Evolutionary conservation across 2,888 invertebrate genomes (phyloP).

Genomic region (Drosophila mimica): DNA sequence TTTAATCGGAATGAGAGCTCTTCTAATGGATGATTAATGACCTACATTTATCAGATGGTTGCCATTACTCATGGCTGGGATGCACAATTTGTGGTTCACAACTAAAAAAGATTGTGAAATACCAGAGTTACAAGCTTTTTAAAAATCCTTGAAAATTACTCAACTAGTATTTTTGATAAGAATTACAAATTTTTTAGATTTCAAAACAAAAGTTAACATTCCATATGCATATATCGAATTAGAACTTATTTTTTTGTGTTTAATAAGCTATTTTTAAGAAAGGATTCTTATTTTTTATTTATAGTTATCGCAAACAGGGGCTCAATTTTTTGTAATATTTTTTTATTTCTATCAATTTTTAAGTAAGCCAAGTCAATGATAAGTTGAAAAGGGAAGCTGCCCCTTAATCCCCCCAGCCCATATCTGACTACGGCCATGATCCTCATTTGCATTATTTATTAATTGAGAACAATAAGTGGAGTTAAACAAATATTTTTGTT

Average conservation of each 20-base stretch:
- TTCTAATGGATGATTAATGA: constrained; percentile 25
- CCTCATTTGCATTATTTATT: background rate
- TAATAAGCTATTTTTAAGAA: background rate
- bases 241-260: background rate
- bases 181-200: too few species aligned
- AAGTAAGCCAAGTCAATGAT: background rate
- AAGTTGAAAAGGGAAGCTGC: background rate
- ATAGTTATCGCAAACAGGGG: background rate
- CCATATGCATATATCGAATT: background rate
- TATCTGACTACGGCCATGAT: too few species aligned
- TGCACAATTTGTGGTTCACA: too few species aligned
- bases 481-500: background rate
- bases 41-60: background rate
- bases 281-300: background rate
- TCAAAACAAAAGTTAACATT: background rate
- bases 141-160: background rate
- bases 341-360: background rate
- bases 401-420: too few species aligned
- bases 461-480: too few species aligned
- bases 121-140: too few species aligned
- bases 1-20: background rate
- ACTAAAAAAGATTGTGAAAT: background rate
- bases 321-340: background rate
- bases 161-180: background rate
- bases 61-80: background rate